Conservation (phyloP, 2,888 invertebrate genomes). For the Ochlodes sylvanus region DNA sequence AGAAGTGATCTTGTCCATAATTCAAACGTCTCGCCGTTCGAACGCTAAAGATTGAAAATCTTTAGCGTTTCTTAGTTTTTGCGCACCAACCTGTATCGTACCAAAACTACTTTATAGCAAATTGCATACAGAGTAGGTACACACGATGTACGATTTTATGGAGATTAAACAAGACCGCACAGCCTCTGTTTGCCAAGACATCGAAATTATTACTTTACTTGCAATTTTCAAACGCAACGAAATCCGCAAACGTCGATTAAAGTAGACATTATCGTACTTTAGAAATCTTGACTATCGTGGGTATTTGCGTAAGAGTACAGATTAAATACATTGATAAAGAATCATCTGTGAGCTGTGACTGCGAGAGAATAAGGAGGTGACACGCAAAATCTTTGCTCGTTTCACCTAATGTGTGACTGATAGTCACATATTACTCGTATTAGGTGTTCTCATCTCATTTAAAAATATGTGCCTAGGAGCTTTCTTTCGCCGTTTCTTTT, state of each 20-base stretch:
- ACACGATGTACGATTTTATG: slow-evolving; percentile 23
- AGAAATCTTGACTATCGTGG: neutral
- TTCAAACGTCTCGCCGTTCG: neutral
- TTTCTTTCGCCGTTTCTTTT: no score
- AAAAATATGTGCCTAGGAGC: no score
- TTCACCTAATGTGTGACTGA: no score
- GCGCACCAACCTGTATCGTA: neutral
- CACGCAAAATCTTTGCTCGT: slow-evolving; percentile 7
- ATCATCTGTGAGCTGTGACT: slow-evolving; percentile 35
- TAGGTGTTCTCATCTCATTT: no score
- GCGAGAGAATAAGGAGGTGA: slow-evolving; percentile 8
- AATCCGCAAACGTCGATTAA: neutral
- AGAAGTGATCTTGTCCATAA: slow-evolving; percentile 1
- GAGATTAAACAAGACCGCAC: slow-evolving; percentile 9
- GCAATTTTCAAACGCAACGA: slow-evolving; percentile 17
- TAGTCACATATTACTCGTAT: no score
- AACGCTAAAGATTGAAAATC: neutral
- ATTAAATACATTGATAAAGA: slow-evolving; percentile 25
- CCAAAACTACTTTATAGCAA: neutral
- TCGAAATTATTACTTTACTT: slow-evolving; percentile 15
- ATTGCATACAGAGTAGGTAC: slow-evolving; percentile 7
- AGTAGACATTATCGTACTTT: neutral
- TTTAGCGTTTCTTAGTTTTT: neutral
- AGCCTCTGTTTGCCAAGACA: slow-evolving; percentile 14
- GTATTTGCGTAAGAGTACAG: slow-evolving; percentile 23